A percentile compares a stretch with the other conserved stretches of the same genome.
Evolutionary conservation across 2,113 vertebrate genomes (phyloP).

Genomic region (Chloebia gouldiae): DNA sequence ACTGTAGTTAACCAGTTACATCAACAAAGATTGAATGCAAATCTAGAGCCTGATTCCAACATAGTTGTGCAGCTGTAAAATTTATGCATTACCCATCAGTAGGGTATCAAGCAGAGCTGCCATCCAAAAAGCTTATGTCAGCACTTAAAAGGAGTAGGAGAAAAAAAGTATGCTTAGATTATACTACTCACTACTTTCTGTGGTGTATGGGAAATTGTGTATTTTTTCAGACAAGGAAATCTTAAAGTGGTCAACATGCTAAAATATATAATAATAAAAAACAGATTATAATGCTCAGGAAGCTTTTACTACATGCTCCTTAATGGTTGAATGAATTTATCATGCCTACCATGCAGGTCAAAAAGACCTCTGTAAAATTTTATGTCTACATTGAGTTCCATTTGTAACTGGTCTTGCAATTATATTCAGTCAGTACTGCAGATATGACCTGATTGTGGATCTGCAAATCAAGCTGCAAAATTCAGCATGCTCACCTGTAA

Average conservation of each 20-base stretch:
- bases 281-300: neutral
- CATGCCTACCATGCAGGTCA: neutral
- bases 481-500: neutral
- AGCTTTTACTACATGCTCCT: neutral
- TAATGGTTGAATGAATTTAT: neutral
- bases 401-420: neutral
- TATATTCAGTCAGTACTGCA: neutral
- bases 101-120: neutral
- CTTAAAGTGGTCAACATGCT: neutral
- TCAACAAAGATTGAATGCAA: neutral
- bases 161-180: neutral
- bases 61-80: neutral
- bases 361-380: neutral
- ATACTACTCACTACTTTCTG: neutral
- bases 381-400: neutral
- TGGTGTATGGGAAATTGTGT: neutral
- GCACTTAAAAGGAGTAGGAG: neutral
- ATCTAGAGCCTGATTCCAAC: neutral
- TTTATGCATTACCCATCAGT: neutral
- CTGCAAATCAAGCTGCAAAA: neutral
- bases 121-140: neutral
- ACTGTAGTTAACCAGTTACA: neutral
- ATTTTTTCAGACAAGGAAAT: neutral
- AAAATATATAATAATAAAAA: neutral
- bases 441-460: neutral